Evolutionary conservation across 2,888 invertebrate species (phyloP).

Genomic region (Acanthoscelides obtectus): DNA sequence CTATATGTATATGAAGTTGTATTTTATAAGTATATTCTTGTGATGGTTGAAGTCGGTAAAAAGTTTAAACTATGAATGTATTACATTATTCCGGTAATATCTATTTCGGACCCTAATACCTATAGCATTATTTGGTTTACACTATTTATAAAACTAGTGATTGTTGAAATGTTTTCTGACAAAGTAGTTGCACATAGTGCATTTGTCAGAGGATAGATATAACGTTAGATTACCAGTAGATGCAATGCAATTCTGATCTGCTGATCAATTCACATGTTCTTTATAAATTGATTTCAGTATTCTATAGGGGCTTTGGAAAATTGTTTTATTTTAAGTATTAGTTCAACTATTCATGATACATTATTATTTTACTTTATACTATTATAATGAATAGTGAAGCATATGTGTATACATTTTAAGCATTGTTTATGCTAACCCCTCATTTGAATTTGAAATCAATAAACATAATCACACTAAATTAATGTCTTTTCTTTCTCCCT

Average conservation of each 20-base stretch:
- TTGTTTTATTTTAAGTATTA: constrained; percentile 2
- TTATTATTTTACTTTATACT: constrained; percentile 10
- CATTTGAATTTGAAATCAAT: constrained; percentile 46
- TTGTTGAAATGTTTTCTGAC: constrained; percentile 27
- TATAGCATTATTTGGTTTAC: constrained; percentile 14
- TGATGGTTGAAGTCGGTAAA: neutral
- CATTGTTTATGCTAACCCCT: constrained; percentile 27
- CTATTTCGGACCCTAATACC: constrained; percentile 24
- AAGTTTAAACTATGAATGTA: too few relatives aligned
- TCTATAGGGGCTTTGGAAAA: constrained; percentile 33
- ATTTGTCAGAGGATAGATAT: constrained; percentile 29
- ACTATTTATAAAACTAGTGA: too few relatives aligned
- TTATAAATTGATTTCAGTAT: constrained; percentile 47
- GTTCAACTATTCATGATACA: constrained; percentile 7
- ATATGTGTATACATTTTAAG: constrained; percentile 8
- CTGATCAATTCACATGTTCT: constrained; percentile 37
- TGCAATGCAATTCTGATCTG: constrained; percentile 46
- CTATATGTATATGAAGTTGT: neutral
- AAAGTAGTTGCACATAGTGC: constrained; percentile 24
- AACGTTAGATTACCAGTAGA: constrained; percentile 31
- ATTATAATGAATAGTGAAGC: constrained; percentile 10
- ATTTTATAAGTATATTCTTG: constrained; percentile 4
- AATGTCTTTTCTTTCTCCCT: too few relatives aligned
- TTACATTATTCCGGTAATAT: constrained; percentile 5
- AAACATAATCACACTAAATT: constrained; percentile 39